Evolutionary conservation across 2,888 invertebrate genomes (phyloP), one percentile per base, ranked within the genome.

Genomic region (Adelognathus sp.): DNA sequence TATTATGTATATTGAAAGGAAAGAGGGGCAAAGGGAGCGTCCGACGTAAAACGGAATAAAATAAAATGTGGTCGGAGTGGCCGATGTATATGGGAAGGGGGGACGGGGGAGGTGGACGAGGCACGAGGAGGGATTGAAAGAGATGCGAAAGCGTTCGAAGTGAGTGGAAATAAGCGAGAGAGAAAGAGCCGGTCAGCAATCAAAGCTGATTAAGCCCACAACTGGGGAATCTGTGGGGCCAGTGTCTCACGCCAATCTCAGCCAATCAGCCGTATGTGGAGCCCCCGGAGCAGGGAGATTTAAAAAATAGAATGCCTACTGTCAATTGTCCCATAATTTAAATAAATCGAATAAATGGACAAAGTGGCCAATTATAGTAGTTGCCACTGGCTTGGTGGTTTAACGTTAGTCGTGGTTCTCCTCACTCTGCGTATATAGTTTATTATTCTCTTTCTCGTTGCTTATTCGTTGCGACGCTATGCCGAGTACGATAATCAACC

Each of bases 321-420:
- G 91, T 91, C 91, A 91, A 91, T 91, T 91, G 91, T 91, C 90
- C 91, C 90, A 91, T 91, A 90, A 91, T 91, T 91, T 91, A 91
- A 91, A 91, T 91, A 91, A 91, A 91, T 91, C 91, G 91, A 91
- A 91, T 91, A 91, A 91, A 91, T 91, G 91, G 90, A 91, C 91
- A 91, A 91, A 91, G 91, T 91, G 91, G 91, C 90, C 91, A 91
- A 91, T 91, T 91, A 91, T 90, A 90, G 90, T 90, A 90, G 90
- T 90, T 90, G 90, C 88, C 79, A 79, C 79, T 89, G 89, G 83
- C 79, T 84, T 85, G 85, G 84, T 86, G 86, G 89, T 90, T 90
- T 88, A 88, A 88, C 87, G 88, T 89, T 81, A 77, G 63, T 61
- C 79, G 73, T 70, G 54, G 39, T 46, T 76, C 44, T 33, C 14